Evolutionary conservation across 2,113 vertebrate species (phyloP), one percentile per base, ranked within the genome.

Genomic region (Crotalus horridus): DNA sequence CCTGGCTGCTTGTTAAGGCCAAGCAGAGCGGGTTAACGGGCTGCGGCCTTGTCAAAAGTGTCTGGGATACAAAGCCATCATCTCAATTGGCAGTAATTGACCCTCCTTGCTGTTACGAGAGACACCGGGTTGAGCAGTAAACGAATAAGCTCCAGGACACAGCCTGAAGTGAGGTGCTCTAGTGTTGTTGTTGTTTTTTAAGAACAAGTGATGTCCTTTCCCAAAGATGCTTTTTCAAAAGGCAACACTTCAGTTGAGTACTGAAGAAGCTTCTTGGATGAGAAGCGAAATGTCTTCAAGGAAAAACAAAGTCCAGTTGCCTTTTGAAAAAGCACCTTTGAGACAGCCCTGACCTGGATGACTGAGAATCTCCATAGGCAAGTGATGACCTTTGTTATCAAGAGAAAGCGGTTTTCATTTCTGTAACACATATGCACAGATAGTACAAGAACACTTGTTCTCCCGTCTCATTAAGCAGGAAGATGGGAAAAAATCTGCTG

Each of bases 151-250:
- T 3, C 26, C 12, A 48, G 26, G 53, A 33, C 54, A 29, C 17
- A 59, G 64, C 33, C 69, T 21, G 33, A 43, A 81, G 74, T 81
- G 33, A 39, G 33, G 20, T 81, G 92, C 94, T 93, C 94, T 96
- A 95, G 90, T 92, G 92, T 33, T n/a, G 48, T 46, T 46, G 91
- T 92, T 94, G 94, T 95, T 92, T 93, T 21, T 29, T 3, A 33
- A 48, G 17, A 88, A 29, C 0, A 13, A 51, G 51, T 55, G n/a
- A 13, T 1, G 33, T 12, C 13, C 59, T 29, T 88, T 33, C 12
- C 12, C 64, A 69, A 69, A 69, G 4, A 24, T 69, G 64, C 29
- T 69, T 69, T 69, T 69, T 69, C 64, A 69, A 15, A 69, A 69
- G 29, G 29, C 29, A 69, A n/a, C 12, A n/a, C n/a, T 59, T 59